Evolutionary conservation across 2,797 vertebrate species (phyloP).

Genomic region (Catharus ustulatus): DNA sequence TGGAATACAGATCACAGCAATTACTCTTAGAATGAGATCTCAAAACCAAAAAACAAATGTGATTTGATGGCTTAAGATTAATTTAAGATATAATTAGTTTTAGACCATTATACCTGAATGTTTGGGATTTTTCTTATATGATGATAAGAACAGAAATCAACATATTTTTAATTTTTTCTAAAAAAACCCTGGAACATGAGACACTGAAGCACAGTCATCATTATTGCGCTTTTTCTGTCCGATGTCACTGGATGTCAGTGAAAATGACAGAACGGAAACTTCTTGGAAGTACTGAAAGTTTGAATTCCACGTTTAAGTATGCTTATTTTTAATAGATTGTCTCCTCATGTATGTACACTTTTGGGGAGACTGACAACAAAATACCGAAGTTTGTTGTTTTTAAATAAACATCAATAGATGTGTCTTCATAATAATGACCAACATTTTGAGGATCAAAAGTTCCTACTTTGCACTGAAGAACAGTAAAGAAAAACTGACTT

Average conservation of each 20-base stretch:
- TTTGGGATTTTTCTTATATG: not conserved
- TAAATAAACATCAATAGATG: not conserved
- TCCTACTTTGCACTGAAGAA: not conserved
- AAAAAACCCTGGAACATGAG: not conserved
- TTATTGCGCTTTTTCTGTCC: not conserved
- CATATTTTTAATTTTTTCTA: not conserved
- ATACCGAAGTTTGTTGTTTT: not conserved
- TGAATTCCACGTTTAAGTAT: not conserved
- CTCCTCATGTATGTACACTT: not conserved
- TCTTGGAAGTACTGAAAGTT: not conserved
- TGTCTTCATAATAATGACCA: not conserved
- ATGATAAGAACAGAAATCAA: not conserved
- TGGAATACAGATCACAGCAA: not conserved
- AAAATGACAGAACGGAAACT: not conserved
- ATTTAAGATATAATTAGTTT: not conserved
- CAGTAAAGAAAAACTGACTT: not conserved
- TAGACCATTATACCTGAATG: not conserved
- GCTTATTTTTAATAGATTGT: not conserved
- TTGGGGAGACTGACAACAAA: not conserved
- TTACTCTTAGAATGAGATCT: not conserved
- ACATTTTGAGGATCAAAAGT: not conserved
- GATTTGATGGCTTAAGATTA: not conserved
- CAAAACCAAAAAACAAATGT: not conserved
- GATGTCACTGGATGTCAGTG: not conserved
- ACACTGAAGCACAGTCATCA: not conserved